These are phyloP conservation scores for Protobothrops mucrosquamatus DNA, from an alignment of 2,113 vertebrate species.

Conservation along the genomic window DNA sequence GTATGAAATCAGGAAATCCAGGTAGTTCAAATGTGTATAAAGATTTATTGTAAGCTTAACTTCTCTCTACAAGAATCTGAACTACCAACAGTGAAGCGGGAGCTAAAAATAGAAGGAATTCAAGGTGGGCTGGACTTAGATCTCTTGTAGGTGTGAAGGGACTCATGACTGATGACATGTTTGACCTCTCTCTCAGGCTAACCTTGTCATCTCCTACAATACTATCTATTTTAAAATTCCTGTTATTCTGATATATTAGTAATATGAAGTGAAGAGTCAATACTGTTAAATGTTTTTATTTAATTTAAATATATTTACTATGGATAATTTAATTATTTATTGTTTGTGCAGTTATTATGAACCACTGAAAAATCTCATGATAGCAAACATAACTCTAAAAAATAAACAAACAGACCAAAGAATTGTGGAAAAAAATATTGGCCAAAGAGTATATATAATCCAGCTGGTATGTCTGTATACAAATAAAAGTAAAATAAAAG, in stretches of 20 bases:
- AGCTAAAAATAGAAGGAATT: neutral
- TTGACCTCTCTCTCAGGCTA: too few species aligned
- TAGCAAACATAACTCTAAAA: neutral
- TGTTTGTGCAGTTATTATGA: neutral
- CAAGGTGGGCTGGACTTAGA: neutral
- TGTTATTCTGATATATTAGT: neutral
- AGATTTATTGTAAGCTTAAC: neutral
- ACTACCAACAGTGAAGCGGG: neutral
- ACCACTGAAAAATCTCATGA: neutral
- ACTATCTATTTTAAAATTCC: neutral
- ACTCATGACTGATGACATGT: neutral
- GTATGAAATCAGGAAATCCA: neutral
- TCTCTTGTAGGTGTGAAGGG: too few species aligned
- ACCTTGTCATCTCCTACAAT: neutral
- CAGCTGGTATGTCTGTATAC: accelerated
- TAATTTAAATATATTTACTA: neutral
- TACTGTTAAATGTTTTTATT: neutral
- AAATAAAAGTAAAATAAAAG: neutral
- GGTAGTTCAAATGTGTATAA: neutral
- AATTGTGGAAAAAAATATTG: neutral
- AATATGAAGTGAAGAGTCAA: neutral
- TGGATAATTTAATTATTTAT: neutral
- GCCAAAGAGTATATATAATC: neutral
- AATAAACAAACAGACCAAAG: accelerated
- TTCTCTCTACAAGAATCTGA: neutral